Evolutionary conservation across 2,888 invertebrate genomes (phyloP), one percentile per base, ranked within the genome.

Genomic region (Laspeyria flexula): DNA sequence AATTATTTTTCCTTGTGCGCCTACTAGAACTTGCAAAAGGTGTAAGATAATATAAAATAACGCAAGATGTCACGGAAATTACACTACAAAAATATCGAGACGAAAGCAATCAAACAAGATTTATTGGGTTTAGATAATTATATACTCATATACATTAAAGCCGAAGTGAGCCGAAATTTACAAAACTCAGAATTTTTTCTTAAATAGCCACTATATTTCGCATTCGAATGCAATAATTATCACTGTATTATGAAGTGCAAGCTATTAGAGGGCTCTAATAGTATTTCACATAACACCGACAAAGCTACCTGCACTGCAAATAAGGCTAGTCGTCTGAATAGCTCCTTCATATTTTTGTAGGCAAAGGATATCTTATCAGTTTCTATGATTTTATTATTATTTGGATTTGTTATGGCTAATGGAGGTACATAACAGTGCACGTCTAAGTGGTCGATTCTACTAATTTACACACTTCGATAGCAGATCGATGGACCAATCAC

Each of bases 281-380:
- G 71, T 74, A 80, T 83, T 79, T 83, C 76, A 73, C 80, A 76
- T 57, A 44, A 16, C 16, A 13, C 34, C 50, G 74, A 30, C 34
- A 65, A 59, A 40, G 71, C 71, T 76, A 73, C 77, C 71, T 71
- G 69, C 55, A 55, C 53, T 45, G 42, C 51, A 55, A 39, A 53
- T 68, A 60, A 13, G 34, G 18, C 12, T 12, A 23, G 21, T 0
- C 10, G 11, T 10, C 11, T n/a, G 16, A 35, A 35, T 3, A 35
- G 35, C 18, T 3, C 9, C 16, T 35, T n/a, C 3, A 18, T 35
- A 3, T 9, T 35, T 16, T 35, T 35, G n/a, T n/a, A n/a, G n/a
- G n/a, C n/a, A n/a, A n/a, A n/a, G n/a, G n/a, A n/a, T n/a, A n/a
- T n/a, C n/a, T n/a, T n/a, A n/a, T n/a, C n/a, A n/a, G n/a, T n/a